Conservation (phyloP, 2,888 invertebrate species). For the Pheosia gnoma region DNA sequence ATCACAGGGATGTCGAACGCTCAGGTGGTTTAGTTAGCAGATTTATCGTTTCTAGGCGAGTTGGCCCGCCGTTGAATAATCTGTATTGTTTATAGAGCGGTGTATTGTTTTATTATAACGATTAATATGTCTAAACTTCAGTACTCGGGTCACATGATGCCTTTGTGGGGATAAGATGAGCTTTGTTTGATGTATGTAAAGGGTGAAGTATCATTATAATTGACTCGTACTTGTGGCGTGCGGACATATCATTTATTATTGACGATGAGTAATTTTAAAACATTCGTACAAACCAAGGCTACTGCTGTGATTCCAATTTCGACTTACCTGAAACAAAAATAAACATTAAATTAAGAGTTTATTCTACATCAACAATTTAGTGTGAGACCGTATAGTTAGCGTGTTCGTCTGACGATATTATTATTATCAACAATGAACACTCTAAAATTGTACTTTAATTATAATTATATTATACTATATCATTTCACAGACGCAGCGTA, state of each 20-base stretch:
- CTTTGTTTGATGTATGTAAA: conserved; percentile 3
- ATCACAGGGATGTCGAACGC: conserved; percentile 77
- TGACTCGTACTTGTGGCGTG: not conserved
- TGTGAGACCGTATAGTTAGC: too few species aligned
- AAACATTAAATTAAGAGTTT: conserved; percentile 20
- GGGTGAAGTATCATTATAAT: conserved; percentile 4
- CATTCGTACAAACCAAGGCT: not conserved
- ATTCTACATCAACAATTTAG: not conserved
- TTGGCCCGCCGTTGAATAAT: conserved; percentile 66
- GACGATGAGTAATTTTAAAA: not conserved
- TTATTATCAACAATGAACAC: too few species aligned
- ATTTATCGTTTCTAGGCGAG: conserved; percentile 76
- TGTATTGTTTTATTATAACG: conserved; percentile 50
- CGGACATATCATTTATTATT: too few species aligned
- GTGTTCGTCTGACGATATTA: too few species aligned
- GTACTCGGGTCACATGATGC: conserved; percentile 22
- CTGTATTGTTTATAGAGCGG: conserved; percentile 62
- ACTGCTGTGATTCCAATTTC: not conserved
- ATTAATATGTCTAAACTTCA: conserved; percentile 42
- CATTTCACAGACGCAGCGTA: too few species aligned
- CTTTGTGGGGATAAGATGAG: conserved; percentile 16
- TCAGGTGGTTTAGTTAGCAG: conserved; percentile 80
- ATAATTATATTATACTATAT: too few species aligned
- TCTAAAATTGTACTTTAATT: too few species aligned
- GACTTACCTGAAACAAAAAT: conserved; percentile 6